phyloP scores from a whole-genome alignment of 2,888 invertebrate species.

The Pseudococcus jackbeardsleyi region DNA sequence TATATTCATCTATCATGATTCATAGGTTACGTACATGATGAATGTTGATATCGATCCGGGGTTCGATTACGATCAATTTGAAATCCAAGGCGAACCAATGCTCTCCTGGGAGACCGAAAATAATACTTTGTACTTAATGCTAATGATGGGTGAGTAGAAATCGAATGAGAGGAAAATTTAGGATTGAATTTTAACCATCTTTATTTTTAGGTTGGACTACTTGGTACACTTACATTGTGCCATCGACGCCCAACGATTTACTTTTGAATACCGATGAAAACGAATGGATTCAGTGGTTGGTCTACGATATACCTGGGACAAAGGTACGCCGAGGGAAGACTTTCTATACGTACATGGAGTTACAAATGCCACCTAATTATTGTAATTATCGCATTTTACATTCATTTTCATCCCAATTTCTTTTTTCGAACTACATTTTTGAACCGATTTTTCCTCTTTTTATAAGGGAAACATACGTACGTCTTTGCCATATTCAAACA shows the following conservation, averaged over 20 bases:
- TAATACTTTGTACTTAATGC: constrained; percentile 79
- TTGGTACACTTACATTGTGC: not conserved
- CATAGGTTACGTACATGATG: constrained; percentile 73
- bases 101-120: constrained; percentile 78
- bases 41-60: constrained; percentile 72
- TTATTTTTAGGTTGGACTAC: not conserved
- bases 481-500: constrained; percentile 21
- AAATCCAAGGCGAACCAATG: constrained; percentile 80
- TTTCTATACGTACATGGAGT: not conserved
- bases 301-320: constrained; percentile 24
- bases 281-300: constrained; percentile 27
- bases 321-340: not conserved
- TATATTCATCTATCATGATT: not conserved
- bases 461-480: not conserved
- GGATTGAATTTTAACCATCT: not conserved
- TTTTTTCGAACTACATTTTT: not conserved
- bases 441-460: not conserved
- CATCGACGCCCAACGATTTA: not conserved
- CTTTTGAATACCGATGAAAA: constrained; percentile 13
- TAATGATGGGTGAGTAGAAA: constrained; percentile 80
- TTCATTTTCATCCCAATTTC: not conserved
- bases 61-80: constrained; percentile 81
- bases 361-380: not conserved
- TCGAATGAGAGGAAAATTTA: not conserved
- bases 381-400: not conserved